A percentile compares a stretch with the other conserved stretches of the same genome.
phyloP scores from a whole-genome alignment of 2,797 vertebrate species.

The Malurus leucopterus region DNA sequence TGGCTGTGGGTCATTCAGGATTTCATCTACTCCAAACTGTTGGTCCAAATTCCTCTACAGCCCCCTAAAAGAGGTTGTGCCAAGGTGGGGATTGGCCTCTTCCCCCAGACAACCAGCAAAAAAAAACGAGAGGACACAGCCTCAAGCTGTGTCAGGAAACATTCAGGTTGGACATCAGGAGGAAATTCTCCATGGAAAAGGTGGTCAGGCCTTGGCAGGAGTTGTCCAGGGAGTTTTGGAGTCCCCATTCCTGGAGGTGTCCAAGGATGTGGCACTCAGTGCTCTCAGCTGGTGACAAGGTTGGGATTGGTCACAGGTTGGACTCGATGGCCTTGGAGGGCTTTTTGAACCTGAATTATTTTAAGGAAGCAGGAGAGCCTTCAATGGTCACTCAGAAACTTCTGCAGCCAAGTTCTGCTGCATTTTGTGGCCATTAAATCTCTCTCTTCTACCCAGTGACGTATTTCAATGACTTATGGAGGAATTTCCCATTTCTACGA shows the following conservation, averaged over 20 bases:
- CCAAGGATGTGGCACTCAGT: fast-evolving
- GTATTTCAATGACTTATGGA: neutral
- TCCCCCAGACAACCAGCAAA: no score
- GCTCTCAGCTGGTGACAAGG: neutral
- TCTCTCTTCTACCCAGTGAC: neutral
- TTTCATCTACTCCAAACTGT: neutral
- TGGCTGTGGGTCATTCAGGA: neutral
- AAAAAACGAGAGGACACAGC: fast-evolving
- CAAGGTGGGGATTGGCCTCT: neutral
- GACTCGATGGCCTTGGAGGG: fast-evolving
- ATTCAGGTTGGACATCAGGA: neutral
- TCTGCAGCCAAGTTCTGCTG: neutral
- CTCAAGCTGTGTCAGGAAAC: neutral
- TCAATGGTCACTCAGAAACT: neutral
- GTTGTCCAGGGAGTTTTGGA: neutral
- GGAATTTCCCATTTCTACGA: neutral
- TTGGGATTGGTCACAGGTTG: fast-evolving
- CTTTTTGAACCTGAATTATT: neutral
- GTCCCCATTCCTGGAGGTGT: neutral
- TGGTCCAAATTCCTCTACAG: neutral
- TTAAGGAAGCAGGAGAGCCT: fast-evolving
- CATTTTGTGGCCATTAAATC: neutral
- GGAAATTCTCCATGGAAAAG: neutral
- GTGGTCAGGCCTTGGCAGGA: neutral
- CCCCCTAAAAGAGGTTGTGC: fast-evolving